Base-by-base conservation (phyloP, 2,888 invertebrate species). In the Cynaeus angustus region DNA sequence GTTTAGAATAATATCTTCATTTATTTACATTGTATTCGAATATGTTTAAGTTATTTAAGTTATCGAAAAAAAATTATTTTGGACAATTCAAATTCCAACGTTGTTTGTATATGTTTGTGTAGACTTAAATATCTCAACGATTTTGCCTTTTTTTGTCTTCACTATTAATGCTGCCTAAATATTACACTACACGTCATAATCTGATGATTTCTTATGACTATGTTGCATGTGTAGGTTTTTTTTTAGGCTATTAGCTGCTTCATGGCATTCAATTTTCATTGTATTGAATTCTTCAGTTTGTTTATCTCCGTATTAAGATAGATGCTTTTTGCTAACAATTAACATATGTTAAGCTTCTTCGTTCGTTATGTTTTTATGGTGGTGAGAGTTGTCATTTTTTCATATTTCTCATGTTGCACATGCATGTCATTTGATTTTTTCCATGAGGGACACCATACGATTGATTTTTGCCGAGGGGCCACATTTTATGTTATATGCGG, bases 361-460 rank as follows among this genome's bases (percentile, higher is more conserved):
- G 37, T 21, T 21, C 21, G 21, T 55, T 67, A 14, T 56, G 13
- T 61, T 21, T n/a, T 21, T 30, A 48, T 43, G 10, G 50, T 59
- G 37, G 37, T 59, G 33, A 41, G 30, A 30, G 46, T 55, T 55
- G 50, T 61, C 14, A 26, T 55, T 48, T 48, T 70, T 55, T 67
- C 33, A 37, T 52, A 52, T 46, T 71, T 70, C 41, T 70, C 43
- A 61, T 72, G 65, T 72, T 74, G 74, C 76, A 76, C 74, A 75
- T 75, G 74, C 73, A 77, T 78, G 75, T 45, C 45, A 52, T 38
- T 21, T 56, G 55, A 14, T 59, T 33, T 74, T 66, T 65, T 21
- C 21, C 62, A 48, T 67, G 75, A 75, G 77, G 75, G 76, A 73
- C 76, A 76, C 77, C 76, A 77, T 78, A 73, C 77, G 76, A 78